Base-by-base conservation (phyloP, 2,113 vertebrate genomes). In the Aythya baeri region DNA sequence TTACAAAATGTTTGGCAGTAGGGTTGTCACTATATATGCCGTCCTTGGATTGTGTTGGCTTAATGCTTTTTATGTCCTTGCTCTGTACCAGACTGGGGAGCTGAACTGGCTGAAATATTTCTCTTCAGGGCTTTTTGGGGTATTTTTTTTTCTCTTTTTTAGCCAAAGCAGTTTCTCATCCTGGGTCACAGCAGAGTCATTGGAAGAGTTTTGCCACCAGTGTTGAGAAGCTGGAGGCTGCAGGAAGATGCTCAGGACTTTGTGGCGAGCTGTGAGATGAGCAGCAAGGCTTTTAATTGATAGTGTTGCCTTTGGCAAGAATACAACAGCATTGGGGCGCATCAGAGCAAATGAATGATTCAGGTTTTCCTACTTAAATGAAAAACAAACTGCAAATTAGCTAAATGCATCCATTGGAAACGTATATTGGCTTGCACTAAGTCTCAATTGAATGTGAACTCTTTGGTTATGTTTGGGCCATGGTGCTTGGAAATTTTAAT, bases 361-460 rank as follows among this genome's bases (percentile, higher is more conserved):
- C 10, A 11, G 66, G 20, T 9, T 87, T 86, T 90, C 8, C 0
- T 85, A 11, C 78, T 83, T 77, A 89, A 95, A 91, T 89, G 75
- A 76, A 62, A 94, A 94, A 50, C 50, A 94, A 91, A 70, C 66
- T 79, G 62, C 62, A 15, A 79, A 79, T 49, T 59, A 29, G 68
- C 57, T 73, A 54, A 93, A 83, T 77, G 18, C n/a, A 73, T 85
- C 71, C 71, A 73, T 12, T 67, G 67, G 77, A 82, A 75, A 87
- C 87, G 79, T 34, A 88, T 89, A 91, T 80, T 87, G 89, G n/a
- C 81, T 94, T 57, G 59, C 55, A 54, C 11, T 36, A 43, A 94
- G 63, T n/a, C n/a, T 80, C 49, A 44, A 3, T 70, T 89, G 79
- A 93, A 84, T 54, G 52, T 9, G 70, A 93, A 26, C 66, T 7